Base-by-base conservation (phyloP, 2,113 vertebrate genomes). In the Astatoreochromis straeleni region DNA sequence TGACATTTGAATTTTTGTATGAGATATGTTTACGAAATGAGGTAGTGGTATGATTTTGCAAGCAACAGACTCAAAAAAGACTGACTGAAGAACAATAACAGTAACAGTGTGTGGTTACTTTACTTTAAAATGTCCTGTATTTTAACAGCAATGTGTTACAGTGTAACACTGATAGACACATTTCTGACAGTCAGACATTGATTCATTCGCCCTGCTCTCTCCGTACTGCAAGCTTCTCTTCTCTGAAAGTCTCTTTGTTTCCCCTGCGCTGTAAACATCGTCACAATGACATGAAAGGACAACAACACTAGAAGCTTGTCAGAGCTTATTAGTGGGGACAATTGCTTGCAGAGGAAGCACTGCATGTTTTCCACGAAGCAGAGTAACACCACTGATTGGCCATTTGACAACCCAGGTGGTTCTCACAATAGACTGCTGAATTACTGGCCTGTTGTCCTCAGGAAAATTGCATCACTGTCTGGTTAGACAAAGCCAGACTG, bases 251-350 rank as follows among this genome's bases (percentile, higher is more conserved):
- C 49, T 78, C 89, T 92, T 94, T 94, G 91, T 95, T 38, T 88
- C n/a, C 53, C 35, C 88, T 80, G 31, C 0, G 12, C 86, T 68
- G 85, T 88, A 92, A 93, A 92, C 91, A 91, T 16, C 7, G 9
- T 63, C 79, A 79, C 86, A 81, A 53, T 86, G 87, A 2, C 19
- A 87, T 83, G 89, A 90, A 90, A 94, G 87, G 85, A 70, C 82
- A 89, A 82, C 84, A 85, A 88, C 90, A 92, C 4, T 53, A 92
- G 91, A 91, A 75, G 85, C 79, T 81, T 93, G 94, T 94, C 94
- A 85, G 86, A 45, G 82, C 82, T 24, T 38, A 95, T 95, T 95
- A 95, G 83, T 12, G 73, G 31, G 29, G 49, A 94, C 94, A 95
- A 94, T 70, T 16, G 88, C 70, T 45, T n/a, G 80, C 17, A 38